phyloP scores from a whole-genome alignment of 2,888 invertebrate species.

The Junonia oenone region DNA sequence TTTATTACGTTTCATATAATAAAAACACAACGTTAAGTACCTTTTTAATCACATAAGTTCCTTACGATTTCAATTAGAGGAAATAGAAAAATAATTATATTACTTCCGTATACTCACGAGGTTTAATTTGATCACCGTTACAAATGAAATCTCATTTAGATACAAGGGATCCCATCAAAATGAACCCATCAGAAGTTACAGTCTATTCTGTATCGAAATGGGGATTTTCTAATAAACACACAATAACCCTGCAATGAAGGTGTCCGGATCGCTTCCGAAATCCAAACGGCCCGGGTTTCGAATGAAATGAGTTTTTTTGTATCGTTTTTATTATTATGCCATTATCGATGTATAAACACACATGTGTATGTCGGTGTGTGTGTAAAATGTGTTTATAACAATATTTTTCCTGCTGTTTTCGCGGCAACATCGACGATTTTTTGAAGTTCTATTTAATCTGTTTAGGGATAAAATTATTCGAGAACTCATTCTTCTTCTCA shows the following conservation, averaged over 20 bases:
- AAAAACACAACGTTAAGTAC: no score
- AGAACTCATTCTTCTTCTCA: no score
- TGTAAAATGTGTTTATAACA: neutral
- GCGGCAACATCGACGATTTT: no score
- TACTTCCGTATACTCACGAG: neutral
- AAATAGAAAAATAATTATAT: neutral
- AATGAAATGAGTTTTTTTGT: slow-evolving; percentile 39
- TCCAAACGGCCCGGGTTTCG: slow-evolving; percentile 51
- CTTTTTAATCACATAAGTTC: no score
- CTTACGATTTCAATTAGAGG: neutral
- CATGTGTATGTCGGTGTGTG: neutral
- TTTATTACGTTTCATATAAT: no score
- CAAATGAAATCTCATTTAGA: neutral
- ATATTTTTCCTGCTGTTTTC: no score
- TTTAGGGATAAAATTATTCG: no score
- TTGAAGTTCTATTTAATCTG: no score
- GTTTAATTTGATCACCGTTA: neutral
- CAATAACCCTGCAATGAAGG: slow-evolving; percentile 55
- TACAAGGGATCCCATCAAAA: slow-evolving; percentile 35
- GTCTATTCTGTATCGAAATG: slow-evolving; percentile 42
- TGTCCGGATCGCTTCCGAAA: slow-evolving; percentile 57
- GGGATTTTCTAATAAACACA: slow-evolving; percentile 60
- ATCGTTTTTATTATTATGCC: slow-evolving; percentile 38
- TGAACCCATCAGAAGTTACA: slow-evolving; percentile 40
- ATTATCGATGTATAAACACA: slow-evolving; percentile 1